phyloP scores from a whole-genome alignment of 2,113 vertebrate species.

The Hydrochoerus hydrochaeris region DNA sequence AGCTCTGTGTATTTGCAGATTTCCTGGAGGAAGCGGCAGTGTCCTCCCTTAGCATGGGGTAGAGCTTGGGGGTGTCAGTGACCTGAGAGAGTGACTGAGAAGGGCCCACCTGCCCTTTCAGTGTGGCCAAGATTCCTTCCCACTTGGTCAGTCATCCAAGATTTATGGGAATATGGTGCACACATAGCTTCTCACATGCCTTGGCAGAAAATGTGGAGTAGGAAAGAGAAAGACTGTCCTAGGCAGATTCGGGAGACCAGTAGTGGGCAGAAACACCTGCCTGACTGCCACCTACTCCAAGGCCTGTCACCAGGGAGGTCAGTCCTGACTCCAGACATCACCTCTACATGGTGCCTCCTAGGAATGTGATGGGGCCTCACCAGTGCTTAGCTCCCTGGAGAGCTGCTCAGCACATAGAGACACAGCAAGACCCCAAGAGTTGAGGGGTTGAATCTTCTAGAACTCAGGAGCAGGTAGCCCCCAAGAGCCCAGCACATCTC shows the following conservation, averaged over 20 bases:
- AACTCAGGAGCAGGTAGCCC: not conserved
- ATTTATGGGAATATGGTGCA: not conserved
- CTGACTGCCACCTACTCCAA: not conserved
- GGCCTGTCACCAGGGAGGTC: not conserved
- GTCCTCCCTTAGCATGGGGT: not conserved
- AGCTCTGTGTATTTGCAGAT: not conserved
- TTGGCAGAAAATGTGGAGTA: not conserved
- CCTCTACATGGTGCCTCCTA: not conserved
- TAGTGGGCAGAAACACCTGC: not conserved
- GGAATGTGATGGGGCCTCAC: not conserved
- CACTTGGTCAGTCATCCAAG: not conserved
- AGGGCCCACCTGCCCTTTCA: not conserved
- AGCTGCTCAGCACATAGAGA: not conserved
- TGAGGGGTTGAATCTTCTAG: not conserved
- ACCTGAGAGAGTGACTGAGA: too few relatives aligned
- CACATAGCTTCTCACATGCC: not conserved
- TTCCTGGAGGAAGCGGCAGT: not conserved
- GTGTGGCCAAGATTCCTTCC: not conserved
- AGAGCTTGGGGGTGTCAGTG: not conserved
- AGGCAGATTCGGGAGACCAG: not conserved
- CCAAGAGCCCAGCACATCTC: not conserved
- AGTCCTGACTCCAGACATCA: not conserved
- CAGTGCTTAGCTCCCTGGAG: not conserved
- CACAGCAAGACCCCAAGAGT: not conserved
- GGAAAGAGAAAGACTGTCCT: not conserved